Base-by-base conservation (phyloP, 2,113 vertebrate genomes). In the Pteruthius melanotis region DNA sequence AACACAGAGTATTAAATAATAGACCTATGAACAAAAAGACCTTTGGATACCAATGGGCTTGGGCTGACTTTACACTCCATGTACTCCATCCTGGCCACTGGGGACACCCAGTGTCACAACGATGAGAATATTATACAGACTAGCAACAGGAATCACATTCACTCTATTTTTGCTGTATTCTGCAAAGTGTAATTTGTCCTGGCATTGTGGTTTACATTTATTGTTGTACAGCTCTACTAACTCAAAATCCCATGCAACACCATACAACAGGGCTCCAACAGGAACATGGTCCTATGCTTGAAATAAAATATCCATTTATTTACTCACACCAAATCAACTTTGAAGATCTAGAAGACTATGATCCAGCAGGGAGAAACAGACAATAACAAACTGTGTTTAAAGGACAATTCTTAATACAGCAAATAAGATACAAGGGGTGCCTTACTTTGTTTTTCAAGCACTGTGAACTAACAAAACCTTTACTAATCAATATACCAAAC, bases 401-500 rank as follows among this genome's bases (percentile, higher is more conserved):
- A 80, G 14, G 24, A 61, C 44, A 80, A 85, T 63, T 75, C 78
- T 91, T 86, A 76, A 61, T 44, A 64, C 3, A 40, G 49, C 17
- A 92, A 76, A 57, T 40, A 84, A 89, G 44, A 84, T 37, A 65
- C 4, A 89, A 57, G 30, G 39, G 22, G 6, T 76, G 40, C 31
- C 33, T 89, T 65, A 52, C 33, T 37, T 8, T 72, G 54, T 31
- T 92, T 72, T 92, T 50, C 35, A 37, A 90, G 27, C 3, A 3
- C 11, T 61, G 40, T 42, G 52, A 79, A 83, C 40, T 68, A 81
- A 75, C 26, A 77, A 71, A 95, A 45, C 65, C 57, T 91, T 88
- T 83, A 64, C 40, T 84, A 68, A 94, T 93, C 88, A 75, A 87
- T 90, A 72, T 27, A 75, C 8, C 47, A 70, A 77, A 76, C 54